Evolutionary conservation across 2,888 invertebrate genomes (phyloP), one percentile per base, ranked within the genome.

Genomic region (Punctoribates punctum): DNA sequence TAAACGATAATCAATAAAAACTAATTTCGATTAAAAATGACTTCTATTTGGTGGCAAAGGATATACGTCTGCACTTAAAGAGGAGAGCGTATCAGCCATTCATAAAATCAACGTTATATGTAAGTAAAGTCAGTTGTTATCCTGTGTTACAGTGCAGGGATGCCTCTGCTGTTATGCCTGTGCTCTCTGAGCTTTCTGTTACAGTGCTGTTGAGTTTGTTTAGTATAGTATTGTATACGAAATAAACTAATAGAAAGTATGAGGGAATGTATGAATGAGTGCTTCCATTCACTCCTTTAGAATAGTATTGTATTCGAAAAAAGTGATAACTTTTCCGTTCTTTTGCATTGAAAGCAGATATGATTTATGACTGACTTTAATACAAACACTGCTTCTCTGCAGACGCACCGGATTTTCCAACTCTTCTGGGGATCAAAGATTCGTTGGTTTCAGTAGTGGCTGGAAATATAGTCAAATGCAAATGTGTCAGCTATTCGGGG

Each of bases 371-470:
- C 46, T 73, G 46, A 65, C 38, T 62, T 51, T 60, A 75, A 75
- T 60, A 65, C 60, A 75, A 75, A 54, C 57, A 72, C 25, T 48
- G 48, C 23, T 25, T 72, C 38, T 48, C 38, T 34, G 23, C 23
- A 80, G 80, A 80, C 77, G 78, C 80, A 25, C 80, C 80, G 20
- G 78, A 78, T 76, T 42, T 54, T n/a, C 80, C 79, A 38, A 78
- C 74, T 73, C 75, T 80, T 62, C 46, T 76, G 54, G 79, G 79
- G 8, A 78, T 79, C 38, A 77, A 78, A 25, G 77, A 78, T 23
- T 67, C 70, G 54, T 29, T 15, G n/a, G 54, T 51, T 29, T 74
- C 79, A 57, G 57, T 79, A n/a, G 54, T 57, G 51, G 77, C 74
- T 38, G 78, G 79, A 17, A 76, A 77, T 67, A 75, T 78, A n/a